Evolutionary conservation across 2,888 invertebrate species (phyloP), one percentile per base, ranked within the genome.

Genomic region (Phortica okadai): DNA sequence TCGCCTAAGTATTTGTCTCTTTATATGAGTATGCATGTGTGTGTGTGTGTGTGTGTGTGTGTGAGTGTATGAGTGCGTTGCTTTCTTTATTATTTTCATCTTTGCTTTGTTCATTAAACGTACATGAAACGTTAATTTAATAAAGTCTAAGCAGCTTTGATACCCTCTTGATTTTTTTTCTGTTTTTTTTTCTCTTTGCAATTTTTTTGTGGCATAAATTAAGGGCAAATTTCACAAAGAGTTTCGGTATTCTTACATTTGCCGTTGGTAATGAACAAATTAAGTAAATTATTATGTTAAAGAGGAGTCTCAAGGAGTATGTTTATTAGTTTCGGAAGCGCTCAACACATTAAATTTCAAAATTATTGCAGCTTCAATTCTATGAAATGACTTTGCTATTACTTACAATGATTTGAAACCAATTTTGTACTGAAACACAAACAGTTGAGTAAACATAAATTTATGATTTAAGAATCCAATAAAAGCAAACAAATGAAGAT

Each of bases 121-220:
- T 85, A 86, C 88, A 86, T 88, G 85, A 86, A 88, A 88, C 85
- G 85, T 88, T 86, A 88, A 86, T 88, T 86, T 86, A 86, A 86
- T 86, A 86, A 88, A 88, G 85, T 84, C 85, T 25, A 78, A 82
- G 81, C 81, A 82, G 80, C 79, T 80, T 4, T 70, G 77, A 75
- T 50, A 21, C 14, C 67, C 59, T 56, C 21, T 56, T 50, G 16
- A 45, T 42, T 67, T 54, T 21, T 54, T 54, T 44, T 70, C 8
- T 25, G 10, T 33, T n/a, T 70, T 70, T 6, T 50, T 54, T 14
- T 2, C 14, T 2, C 1, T 6, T 6, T 50, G 14, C 50, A 50
- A 14, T 50, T 2, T 14, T 50, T 14, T 50, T 14, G 44, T 67
- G n/a, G 67, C 16, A 21, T 44, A 67, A 67, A 42, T 42, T 67